Base-by-base conservation (phyloP, 2,797 vertebrate species). In the Nyctalus aviator region DNA sequence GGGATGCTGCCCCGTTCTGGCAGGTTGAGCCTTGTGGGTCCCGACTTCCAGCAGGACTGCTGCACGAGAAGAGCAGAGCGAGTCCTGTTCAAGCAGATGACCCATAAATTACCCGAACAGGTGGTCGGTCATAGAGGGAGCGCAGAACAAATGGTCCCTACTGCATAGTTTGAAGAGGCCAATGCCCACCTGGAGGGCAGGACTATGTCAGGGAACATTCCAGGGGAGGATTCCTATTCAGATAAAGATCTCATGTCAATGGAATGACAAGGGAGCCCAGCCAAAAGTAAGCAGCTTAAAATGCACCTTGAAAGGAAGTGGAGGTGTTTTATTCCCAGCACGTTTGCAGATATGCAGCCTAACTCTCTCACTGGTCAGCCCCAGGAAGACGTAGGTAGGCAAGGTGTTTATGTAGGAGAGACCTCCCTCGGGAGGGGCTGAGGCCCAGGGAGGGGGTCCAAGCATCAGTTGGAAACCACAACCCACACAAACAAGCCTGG, bases 1-100 rank as follows among this genome's bases (percentile, higher is more conserved):
- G 68, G 77, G 41, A 83, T 92, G 95, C 92, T 13, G 94, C 94
- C 91, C 90, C 94, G 95, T 87, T 95, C 92, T 77, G 94, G 83
- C 90, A 94, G 0, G 27, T 79, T 95, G 90, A 96, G 84, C 86
- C 88, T 79, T 71, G 66, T 0, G 0, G 69, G 59, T 81, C 77
- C 77, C 9, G 53, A 93, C 84, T 95, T 93, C 66, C 78, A 81
- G 57, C 53, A 77, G 85, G 94, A 91, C 69, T 95, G 77, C 95
- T 90, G 15, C 66, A 25, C 27, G 57, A 2, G 41, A 88, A 84
- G 72, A 93, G 68, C 55, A 6, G 13, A 88, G 18, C 2, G 2
- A 62, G 71, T 95, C 73, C 30, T 10, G 68, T 95, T 89, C 84
- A 7, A 0, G 83, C 87, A 90, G 44, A 84, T 25, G 78, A 84